phyloP scores from a whole-genome alignment of 1,140 invertebrate genomes.

The Helicorthomorpha holstii region DNA sequence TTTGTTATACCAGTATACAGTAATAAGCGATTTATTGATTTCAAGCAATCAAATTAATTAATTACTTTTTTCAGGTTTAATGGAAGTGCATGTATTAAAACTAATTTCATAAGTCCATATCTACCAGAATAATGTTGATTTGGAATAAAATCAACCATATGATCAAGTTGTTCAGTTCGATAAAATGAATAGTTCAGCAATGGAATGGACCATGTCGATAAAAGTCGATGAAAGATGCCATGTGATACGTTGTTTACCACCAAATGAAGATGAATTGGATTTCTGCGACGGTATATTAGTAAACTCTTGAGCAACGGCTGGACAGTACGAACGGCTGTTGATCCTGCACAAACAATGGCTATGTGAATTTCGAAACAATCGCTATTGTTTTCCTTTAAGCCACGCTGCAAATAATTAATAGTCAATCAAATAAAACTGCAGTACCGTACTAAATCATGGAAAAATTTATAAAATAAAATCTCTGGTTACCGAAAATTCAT shows the following conservation, averaged over 20 bases:
- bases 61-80: background rate
- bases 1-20: no score
- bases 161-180: background rate
- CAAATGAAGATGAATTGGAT: background rate
- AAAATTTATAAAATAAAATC: no score
- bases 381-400: no score
- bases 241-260: background rate
- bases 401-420: no score
- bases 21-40: no score
- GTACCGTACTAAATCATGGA: no score
- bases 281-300: background rate
- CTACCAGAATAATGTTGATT: background rate
- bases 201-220: background rate
- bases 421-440: no score
- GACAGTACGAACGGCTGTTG: background rate
- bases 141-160: background rate
- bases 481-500: no score
- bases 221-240: background rate
- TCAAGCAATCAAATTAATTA: no score
- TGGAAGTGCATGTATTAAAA: background rate
- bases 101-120: background rate
- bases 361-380: background rate
- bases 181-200: background rate
- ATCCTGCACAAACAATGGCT: background rate
- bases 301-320: background rate